These are phyloP conservation scores for Mactra quadrangularis DNA, from an alignment of 1,140 invertebrate genomes.

Conservation along the genomic window DNA sequence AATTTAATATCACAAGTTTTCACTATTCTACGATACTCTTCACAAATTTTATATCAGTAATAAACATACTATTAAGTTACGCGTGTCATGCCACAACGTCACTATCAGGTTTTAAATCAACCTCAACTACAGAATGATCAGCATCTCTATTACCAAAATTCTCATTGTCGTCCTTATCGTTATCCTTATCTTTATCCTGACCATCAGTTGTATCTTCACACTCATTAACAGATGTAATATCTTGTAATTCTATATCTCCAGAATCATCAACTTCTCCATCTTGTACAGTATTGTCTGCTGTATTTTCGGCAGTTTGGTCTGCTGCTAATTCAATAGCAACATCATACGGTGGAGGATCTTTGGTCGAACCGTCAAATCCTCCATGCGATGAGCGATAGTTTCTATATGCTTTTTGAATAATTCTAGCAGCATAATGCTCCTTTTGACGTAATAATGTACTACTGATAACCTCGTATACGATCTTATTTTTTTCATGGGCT, in stretches of 20 bases:
- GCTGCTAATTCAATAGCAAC: constrained; percentile 53
- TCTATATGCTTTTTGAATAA: constrained; percentile 96
- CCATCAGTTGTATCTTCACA: constrained; percentile 50
- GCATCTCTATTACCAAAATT: constrained; percentile 48
- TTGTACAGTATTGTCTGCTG: constrained; percentile 33
- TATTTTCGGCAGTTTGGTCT: constrained; percentile 49
- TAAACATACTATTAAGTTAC: constrained; percentile 2
- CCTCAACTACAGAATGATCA: constrained; percentile 74
- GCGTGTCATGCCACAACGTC: constrained; percentile 79
- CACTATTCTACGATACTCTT: constrained; percentile 6
- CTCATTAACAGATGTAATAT: constrained; percentile 35
- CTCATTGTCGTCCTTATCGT: constrained; percentile 40
- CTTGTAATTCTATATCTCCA: constrained; percentile 47
- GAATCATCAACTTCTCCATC: constrained; percentile 11
- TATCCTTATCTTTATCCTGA: constrained; percentile 47
- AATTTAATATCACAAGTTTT: constrained; percentile 37
- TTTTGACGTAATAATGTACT: constrained; percentile 97
- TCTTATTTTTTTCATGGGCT: constrained; percentile 89
- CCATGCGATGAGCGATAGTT: constrained; percentile 68
- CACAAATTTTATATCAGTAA: constrained; percentile 17
- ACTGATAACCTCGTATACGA: constrained; percentile 95
- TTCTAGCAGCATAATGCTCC: constrained; percentile 96
- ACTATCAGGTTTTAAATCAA: constrained; percentile 80
- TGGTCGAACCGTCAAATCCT: constrained; percentile 49
- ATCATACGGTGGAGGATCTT: constrained; percentile 61